phyloP scores from a whole-genome alignment of 2,797 vertebrate genomes.

The Psittacula derbiana region DNA sequence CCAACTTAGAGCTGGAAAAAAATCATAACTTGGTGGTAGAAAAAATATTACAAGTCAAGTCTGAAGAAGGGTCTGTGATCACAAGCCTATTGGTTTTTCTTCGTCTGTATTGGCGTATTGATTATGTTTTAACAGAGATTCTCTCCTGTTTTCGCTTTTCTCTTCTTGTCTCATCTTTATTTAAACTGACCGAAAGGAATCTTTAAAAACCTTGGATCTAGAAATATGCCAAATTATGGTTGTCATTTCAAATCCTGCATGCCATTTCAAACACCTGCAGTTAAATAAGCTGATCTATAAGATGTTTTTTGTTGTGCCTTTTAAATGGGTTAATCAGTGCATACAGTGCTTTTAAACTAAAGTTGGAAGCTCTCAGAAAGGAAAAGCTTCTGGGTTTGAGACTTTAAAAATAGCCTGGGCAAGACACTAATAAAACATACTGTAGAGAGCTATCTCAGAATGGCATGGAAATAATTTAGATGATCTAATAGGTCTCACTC shows the following conservation, averaged over 20 bases:
- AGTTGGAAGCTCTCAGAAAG: constrained; percentile 49
- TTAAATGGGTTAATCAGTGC: constrained; percentile 5
- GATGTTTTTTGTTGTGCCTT: not conserved
- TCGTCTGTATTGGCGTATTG: not conserved
- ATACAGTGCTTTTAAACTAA: constrained; percentile 18
- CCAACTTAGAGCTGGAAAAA: not conserved
- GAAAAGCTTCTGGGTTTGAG: constrained; percentile 47
- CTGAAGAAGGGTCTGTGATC: not conserved
- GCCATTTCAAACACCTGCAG: not conserved
- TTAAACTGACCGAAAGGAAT: not conserved
- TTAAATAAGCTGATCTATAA: not conserved
- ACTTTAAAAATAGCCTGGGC: constrained; percentile 55
- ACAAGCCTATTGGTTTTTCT: not conserved
- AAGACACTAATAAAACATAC: constrained; percentile 48
- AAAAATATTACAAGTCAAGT: not conserved
- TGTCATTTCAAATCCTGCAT: not conserved
- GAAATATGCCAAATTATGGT: not conserved
- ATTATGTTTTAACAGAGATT: not conserved
- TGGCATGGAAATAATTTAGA: constrained; percentile 60
- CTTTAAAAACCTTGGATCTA: not conserved
- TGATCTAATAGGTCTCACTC: constrained; percentile 48
- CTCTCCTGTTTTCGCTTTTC: not conserved
- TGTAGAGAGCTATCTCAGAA: constrained; percentile 33
- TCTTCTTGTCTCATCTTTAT: not conserved
- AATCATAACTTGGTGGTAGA: not conserved